Evolutionary conservation across 2,888 invertebrate genomes (phyloP), one percentile per base, ranked within the genome.

Genomic region (Chirona hameri): DNA sequence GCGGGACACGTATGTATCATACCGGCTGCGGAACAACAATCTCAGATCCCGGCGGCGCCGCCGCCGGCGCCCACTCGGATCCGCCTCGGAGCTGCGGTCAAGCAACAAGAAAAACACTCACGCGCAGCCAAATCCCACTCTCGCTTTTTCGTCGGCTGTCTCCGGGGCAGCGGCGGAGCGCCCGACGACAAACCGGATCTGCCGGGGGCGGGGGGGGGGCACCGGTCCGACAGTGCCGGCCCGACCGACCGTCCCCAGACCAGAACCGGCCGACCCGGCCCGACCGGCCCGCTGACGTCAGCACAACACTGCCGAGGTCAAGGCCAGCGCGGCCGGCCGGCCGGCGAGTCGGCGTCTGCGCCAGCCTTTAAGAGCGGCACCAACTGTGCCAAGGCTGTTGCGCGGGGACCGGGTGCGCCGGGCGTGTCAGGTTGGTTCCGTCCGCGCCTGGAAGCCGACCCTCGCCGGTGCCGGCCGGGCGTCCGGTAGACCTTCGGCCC

Each of bases 331-430:
- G 18, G 52, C 12, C 52, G 52, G 52, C 52, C 1, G 52, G 18
- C 52, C 12, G 52, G 52, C 52, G 15, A 52, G 52, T 52, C 52
- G 52, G 1, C 52, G 52, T 15, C 52, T 15, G 52, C 52, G 52
- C 7, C 52, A 52, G 52, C 52, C 52, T 52, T 52, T 52, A 52
- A 52, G 52, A 52, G 65, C 65, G 15, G 31, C 72, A 72, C 72
- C 72, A 72, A 31, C 31, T 72, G 72, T 72, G 72, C 72, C 72
- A 72, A 72, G 72, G 72, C 72, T 72, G 72, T 18, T 29, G 72
- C 18, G 31, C 72, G 27, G 27, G 10, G 31, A 0, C 31, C 72
- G 72, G 72, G 69, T 12, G 29, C 72, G 65, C 57, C 18, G 18
- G 57, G 21, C 65, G 24, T 24, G 24, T 60, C 60, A 24, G 24